Conservation (phyloP, 2,888 invertebrate genomes). For the Macrostomum cliftonense region DNA sequence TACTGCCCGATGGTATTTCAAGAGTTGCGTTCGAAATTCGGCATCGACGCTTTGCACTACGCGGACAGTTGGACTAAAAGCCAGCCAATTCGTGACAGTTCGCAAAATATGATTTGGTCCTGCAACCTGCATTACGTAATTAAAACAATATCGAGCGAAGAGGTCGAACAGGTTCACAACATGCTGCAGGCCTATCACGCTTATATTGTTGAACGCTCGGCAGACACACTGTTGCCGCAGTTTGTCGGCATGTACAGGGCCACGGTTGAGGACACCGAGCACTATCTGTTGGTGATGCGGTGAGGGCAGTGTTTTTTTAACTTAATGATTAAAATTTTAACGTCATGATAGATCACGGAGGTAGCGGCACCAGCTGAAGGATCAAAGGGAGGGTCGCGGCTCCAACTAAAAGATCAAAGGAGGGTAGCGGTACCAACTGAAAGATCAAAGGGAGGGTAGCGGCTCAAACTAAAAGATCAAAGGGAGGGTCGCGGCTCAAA, state of each 20-base stretch:
- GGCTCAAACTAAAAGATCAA: too few relatives aligned
- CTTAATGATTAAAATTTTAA: too few relatives aligned
- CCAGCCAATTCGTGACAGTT: constrained; percentile 42
- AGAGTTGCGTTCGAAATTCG: constrained; percentile 86
- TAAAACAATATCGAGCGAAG: constrained; percentile 91
- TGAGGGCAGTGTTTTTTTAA: constrained; percentile 42
- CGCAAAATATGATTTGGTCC: constrained; percentile 67
- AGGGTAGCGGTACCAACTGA: too few relatives aligned
- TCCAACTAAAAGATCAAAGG: too few relatives aligned
- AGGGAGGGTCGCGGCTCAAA: too few relatives aligned
- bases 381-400: too few relatives aligned
- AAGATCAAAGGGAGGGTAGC: too few relatives aligned
- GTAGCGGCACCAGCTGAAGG: too few relatives aligned
- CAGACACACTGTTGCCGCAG: constrained; percentile 88
- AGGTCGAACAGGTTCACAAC: constrained; percentile 95
- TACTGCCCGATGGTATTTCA: constrained; percentile 95
- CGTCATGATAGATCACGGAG: too few relatives aligned
- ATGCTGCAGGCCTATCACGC: constrained; percentile 54
- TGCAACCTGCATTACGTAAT: constrained; percentile 82
- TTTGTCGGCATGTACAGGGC: constrained; percentile 94
- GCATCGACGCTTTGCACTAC: constrained; percentile 84
- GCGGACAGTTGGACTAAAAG: constrained; percentile 48
- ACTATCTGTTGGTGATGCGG: constrained; percentile 84
- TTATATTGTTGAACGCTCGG: constrained; percentile 89
- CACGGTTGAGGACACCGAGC: constrained; percentile 82